Conservation (phyloP, 2,888 invertebrate genomes). For the Melanotus villosus region DNA sequence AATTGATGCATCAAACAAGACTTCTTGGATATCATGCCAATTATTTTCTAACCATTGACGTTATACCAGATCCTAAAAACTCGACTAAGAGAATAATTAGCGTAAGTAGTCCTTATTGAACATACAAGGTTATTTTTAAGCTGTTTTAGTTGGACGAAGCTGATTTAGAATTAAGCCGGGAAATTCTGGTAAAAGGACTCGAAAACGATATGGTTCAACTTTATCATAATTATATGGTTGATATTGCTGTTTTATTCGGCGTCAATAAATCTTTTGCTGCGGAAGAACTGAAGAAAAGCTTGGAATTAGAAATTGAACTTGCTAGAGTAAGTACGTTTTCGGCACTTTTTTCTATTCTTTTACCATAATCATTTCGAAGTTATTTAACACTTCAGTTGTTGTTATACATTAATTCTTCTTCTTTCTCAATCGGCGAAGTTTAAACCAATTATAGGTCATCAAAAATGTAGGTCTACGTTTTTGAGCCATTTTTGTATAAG, state of each 20-base stretch:
- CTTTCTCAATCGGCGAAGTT: too few species aligned
- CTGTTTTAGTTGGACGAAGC: conserved; percentile 86
- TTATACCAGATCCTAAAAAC: conserved; percentile 47
- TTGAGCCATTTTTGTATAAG: too few species aligned
- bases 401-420: too few species aligned
- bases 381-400: too few species aligned
- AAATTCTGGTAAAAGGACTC: conserved; percentile 87
- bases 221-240: conserved; percentile 89
- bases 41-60: conserved; percentile 42
- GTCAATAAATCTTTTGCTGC: conserved; percentile 80
- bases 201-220: conserved; percentile 86
- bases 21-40: conserved; percentile 41
- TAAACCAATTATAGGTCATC: too few species aligned
- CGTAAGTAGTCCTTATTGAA: conserved; percentile 28
- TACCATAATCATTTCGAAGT: too few species aligned
- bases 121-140: background rate
- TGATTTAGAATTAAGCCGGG: conserved; percentile 85
- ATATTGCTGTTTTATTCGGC: conserved; percentile 89
- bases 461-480: too few species aligned
- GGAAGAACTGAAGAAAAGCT: conserved; percentile 81
- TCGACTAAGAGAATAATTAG: conserved; percentile 42
- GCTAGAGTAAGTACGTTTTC: conserved; percentile 88
- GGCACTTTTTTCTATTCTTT: too few species aligned
- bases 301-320: conserved; percentile 89
- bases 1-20: conserved; percentile 33